phyloP scores from a whole-genome alignment of 2,797 vertebrate genomes.

The Cyprinodon diabolis region DNA sequence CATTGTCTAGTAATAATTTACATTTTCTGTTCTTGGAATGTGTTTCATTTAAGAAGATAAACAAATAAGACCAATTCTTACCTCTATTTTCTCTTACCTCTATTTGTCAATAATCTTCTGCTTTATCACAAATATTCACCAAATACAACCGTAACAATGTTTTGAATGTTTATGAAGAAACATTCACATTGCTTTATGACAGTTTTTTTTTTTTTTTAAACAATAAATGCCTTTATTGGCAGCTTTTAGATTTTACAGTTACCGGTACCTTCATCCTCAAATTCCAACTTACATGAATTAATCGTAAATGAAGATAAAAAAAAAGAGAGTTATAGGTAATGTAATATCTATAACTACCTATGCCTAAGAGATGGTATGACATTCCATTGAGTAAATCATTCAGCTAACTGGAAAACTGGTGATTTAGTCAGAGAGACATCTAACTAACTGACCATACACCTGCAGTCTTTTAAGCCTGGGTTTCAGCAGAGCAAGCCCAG shows the following conservation, averaged over 20 bases:
- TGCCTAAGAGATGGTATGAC: not conserved
- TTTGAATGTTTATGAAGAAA: not conserved
- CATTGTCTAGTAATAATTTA: not conserved
- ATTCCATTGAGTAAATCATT: slow-evolving; percentile 40
- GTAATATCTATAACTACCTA: not conserved
- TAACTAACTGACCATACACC: slow-evolving; percentile 39
- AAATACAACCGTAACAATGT: not conserved
- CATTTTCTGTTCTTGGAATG: too few species aligned
- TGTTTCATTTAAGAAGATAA: too few species aligned
- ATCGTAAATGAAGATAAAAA: not conserved
- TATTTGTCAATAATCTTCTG: not conserved
- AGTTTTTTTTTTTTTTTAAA: not conserved
- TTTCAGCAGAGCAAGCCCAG: slow-evolving; percentile 38
- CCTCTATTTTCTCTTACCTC: not conserved
- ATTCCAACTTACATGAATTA: not conserved
- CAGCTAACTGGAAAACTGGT: slow-evolving; percentile 43
- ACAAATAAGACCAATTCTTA: not conserved
- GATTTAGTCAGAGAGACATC: slow-evolving; percentile 38
- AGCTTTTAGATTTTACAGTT: not conserved
- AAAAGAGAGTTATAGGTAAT: not conserved
- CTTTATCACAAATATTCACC: not conserved
- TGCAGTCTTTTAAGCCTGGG: slow-evolving; percentile 45
- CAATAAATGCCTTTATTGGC: not conserved
- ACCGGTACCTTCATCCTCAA: not conserved
- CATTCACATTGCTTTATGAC: not conserved